A percentile compares a stretch with the other conserved stretches of the same genome.
Evolutionary conservation across 1,140 invertebrate species (phyloP).

Genomic region (Campoletis sonorensis): DNA sequence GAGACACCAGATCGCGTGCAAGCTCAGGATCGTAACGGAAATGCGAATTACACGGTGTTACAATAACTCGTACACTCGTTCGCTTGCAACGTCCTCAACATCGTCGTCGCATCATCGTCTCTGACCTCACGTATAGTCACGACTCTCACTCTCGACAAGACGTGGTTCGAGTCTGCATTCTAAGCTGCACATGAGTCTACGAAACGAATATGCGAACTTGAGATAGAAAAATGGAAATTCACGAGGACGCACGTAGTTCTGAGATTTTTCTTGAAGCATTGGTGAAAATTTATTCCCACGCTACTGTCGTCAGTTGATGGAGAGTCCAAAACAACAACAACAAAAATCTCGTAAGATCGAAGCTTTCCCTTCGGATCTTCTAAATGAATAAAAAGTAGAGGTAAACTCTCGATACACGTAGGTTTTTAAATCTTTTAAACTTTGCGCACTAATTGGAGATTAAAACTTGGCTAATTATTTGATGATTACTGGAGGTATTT

Average conservation of each 20-base stretch:
- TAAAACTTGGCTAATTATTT: too few relatives aligned
- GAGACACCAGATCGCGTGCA: neutral
- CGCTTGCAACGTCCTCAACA: neutral
- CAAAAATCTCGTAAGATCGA: too few relatives aligned
- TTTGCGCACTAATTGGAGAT: too few relatives aligned
- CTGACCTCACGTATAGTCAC: neutral
- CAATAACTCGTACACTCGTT: neutral
- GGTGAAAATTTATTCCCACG: neutral
- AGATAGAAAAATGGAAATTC: conserved; percentile 27
- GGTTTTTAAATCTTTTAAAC: too few relatives aligned
- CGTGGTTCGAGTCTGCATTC: neutral
- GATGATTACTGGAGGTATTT: too few relatives aligned
- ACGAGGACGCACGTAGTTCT: neutral
- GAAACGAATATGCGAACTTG: neutral
- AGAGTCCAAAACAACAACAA: too few relatives aligned
- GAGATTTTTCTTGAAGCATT: neutral
- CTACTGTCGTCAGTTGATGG: neutral
- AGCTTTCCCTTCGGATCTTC: too few relatives aligned
- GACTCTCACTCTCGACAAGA: conserved; percentile 42
- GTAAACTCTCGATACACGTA: too few relatives aligned
- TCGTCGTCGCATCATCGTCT: neutral
- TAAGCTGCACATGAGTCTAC: neutral
- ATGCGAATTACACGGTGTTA: neutral
- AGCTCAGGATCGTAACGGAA: neutral
- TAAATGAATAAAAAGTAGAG: too few relatives aligned